Conservation (phyloP, 2,797 vertebrate species). For the Rhinella marina region DNA sequence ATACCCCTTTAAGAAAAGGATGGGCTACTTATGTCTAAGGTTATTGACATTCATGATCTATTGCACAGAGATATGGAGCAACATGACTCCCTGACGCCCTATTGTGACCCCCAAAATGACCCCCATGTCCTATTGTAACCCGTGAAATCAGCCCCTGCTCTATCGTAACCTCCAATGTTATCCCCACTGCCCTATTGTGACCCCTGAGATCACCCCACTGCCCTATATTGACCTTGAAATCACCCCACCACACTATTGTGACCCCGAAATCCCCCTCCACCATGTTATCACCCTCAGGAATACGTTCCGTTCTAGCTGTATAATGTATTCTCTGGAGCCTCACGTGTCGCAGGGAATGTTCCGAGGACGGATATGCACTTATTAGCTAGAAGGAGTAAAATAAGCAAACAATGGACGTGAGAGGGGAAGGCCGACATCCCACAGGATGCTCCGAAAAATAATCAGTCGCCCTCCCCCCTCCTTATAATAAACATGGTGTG, state of each 20-base stretch:
- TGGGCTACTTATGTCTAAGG: neutral
- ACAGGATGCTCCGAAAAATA: neutral
- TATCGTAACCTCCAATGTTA: no score
- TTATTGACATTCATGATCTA: neutral
- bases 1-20: neutral
- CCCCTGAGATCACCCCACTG: neutral
- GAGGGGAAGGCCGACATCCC: neutral
- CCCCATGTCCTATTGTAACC: no score
- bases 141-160: no score
- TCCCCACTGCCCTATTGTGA: no score
- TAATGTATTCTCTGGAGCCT: neutral
- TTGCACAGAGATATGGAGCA: no score
- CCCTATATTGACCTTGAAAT: no score
- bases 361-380: neutral
- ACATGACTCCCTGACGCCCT: no score
- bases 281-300: no score
- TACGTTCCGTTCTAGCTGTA: neutral
- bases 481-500: neutral
- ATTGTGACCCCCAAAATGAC: no score
- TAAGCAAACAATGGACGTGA: constrained; percentile 11
- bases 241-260: no score
- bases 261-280: neutral
- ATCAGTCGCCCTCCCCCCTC: neutral
- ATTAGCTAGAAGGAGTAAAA: neutral
- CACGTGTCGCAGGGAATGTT: neutral